Conservation (phyloP, 2,797 vertebrate species). For the Alca torda region DNA sequence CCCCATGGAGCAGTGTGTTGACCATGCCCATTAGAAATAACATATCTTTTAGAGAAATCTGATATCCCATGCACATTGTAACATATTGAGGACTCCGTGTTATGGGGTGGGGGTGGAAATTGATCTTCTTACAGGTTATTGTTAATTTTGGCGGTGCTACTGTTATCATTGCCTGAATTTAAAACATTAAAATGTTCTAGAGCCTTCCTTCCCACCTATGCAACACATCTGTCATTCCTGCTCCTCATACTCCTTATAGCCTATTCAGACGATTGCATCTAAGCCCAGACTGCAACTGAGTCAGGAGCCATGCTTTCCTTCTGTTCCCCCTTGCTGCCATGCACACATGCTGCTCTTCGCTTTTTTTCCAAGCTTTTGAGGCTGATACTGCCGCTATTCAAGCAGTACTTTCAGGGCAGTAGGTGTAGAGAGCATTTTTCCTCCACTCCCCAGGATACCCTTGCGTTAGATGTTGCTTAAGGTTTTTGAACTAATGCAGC, state of each 20-base stretch:
- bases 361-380: not conserved
- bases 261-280: not conserved
- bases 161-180: not conserved
- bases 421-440: not conserved
- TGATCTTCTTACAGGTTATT: not conserved
- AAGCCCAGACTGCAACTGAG: not conserved
- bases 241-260: not conserved
- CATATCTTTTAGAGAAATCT: not conserved
- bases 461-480: not conserved
- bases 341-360: not conserved
- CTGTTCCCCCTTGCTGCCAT: accelerated
- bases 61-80: not conserved
- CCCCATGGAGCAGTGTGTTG: not conserved
- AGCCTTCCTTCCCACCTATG: not conserved
- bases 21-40: not conserved
- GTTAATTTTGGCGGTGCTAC: not conserved
- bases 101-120: accelerated
- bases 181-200: not conserved
- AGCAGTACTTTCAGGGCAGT: not conserved
- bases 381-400: accelerated
- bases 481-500: not conserved
- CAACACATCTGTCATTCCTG: not conserved
- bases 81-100: not conserved
- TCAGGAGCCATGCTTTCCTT: not conserved
- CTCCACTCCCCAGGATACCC: not conserved